Evolutionary conservation across 1,140 invertebrate species (phyloP).

Genomic region (Danaus plexippus): DNA sequence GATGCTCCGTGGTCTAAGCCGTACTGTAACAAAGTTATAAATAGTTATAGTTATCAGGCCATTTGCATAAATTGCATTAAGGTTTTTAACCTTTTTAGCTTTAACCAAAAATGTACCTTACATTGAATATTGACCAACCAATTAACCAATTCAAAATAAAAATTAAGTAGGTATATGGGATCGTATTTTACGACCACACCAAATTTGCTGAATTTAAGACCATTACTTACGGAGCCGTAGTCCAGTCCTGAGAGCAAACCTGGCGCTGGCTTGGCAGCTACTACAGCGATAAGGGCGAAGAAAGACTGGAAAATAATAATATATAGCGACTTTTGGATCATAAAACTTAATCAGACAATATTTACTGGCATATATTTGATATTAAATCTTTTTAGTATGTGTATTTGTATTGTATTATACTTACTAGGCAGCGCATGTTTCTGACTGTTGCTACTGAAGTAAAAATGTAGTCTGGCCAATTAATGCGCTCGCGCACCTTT

Average conservation of each 20-base stretch:
- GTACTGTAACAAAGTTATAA: constrained; percentile 11
- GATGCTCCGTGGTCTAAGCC: constrained; percentile 17
- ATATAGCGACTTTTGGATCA: background rate
- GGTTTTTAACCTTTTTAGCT: too few relatives aligned
- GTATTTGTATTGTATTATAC: constrained; percentile 18
- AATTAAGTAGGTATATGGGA: too few relatives aligned
- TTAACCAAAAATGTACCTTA: too few relatives aligned
- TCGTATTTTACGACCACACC: too few relatives aligned
- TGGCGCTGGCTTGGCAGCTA: constrained; percentile 46
- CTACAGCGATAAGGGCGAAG: constrained; percentile 42
- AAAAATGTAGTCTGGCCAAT: constrained; percentile 37
- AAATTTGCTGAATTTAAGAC: too few relatives aligned
- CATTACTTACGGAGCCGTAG: constrained; percentile 28
- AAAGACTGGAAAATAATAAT: constrained; percentile 34
- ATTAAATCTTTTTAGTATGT: background rate
- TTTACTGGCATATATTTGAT: too few relatives aligned
- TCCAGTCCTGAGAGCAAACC: constrained; percentile 28
- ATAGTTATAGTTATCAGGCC: too few relatives aligned
- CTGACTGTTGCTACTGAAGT: constrained; percentile 25
- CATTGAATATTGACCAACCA: too few relatives aligned
- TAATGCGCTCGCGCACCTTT: constrained; percentile 29
- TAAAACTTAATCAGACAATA: too few relatives aligned
- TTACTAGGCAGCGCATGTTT: constrained; percentile 47
- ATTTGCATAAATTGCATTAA: too few relatives aligned
- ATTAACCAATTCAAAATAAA: too few relatives aligned